Evolutionary conservation across 2,888 invertebrate species (phyloP), one percentile per base, ranked within the genome.

Genomic region (Leptothorax acervorum): DNA sequence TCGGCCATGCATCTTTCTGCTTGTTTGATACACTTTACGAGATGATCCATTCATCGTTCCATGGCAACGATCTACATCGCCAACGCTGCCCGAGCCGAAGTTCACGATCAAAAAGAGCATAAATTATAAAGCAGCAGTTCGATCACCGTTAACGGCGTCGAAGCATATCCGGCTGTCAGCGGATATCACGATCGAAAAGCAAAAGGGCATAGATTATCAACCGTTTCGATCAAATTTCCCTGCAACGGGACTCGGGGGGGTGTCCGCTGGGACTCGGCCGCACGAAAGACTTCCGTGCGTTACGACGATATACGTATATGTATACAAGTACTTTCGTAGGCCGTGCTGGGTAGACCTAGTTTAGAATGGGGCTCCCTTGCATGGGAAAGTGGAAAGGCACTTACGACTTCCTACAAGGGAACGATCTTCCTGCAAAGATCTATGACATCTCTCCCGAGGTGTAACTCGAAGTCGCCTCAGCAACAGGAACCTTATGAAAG

Each of bases 191-290:
- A 79, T 63, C 84, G 78, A 88, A 88, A 90, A 90, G 90, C 83
- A 88, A 88, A 90, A 90, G 90, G 84, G 90, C 89, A 90, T 90
- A 90, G 88, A 88, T 90, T 90, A 90, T 90, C 90, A 87, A 62
- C 65, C 87, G 78, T 83, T 85, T 82, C 88, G 88, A 90, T 90
- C 89, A 85, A 89, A 86, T 89, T 89, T 87, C 86, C 84, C 86
- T 42, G 81, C 60, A 23, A 78, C 82, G 66, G 65, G 53, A 31
- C 62, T 75, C 62, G 23, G 35, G 62, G 63, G 63, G 35, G 28
- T n/a, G 51, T 55, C 78, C 53, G 35, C 45, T 45, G 75, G 78
- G 76, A 73, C 31, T n/a, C 51, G 71, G 63, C 57, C 74, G 78
- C 82, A 76, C 82, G 70, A 60, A 73, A 74, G 68, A 66, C 74